Evolutionary conservation across 2,888 invertebrate genomes (phyloP), one percentile per base, ranked within the genome.

Genomic region (Rutpela maculata): DNA sequence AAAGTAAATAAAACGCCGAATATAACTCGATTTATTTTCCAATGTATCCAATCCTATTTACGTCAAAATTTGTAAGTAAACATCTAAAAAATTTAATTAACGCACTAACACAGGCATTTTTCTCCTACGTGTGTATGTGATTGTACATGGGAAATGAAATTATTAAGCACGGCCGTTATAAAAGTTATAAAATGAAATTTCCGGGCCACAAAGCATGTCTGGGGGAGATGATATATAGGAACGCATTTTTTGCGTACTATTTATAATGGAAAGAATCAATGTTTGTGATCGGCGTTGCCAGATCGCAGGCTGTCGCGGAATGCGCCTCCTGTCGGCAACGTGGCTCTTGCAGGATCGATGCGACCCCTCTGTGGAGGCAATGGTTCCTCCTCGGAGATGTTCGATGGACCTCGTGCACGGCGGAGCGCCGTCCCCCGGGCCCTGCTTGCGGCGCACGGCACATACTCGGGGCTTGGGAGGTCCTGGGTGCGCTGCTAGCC

Each of bases 231-330:
- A 90, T 89, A 89, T 89, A 89, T 89, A 89, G 89, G 88, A 89
- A 89, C 89, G 89, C 89, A 89, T 90, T 90, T 90, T 90, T 89
- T 89, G 89, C 89, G 88, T 89, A 89, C 88, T 89, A 89, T 89
- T 89, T 89, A 89, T 90, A 89, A 89, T 89, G 89, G 88, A 89
- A 89, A 89, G 89, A 89, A 89, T 89, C 89, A 89, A 89, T 89
- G 89, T 89, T 89, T 88, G 88, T 84, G 86, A 86, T 80, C 79
- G 78, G 43, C 57, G 82, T 82, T 81, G 82, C 82, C 79, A 76
- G 72, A 67, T 75, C 78, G 77, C 63, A 59, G 83, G 84, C 85
- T 80, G 86, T 85, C 86, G 85, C 86, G 86, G 85, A 86, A 84
- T 84, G 83, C 84, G 82, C 80, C 83, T 76, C 80, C 77, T 72